Percentiles rank a stretch among this genome's conserved stretches.
Evolutionary conservation across 2,888 invertebrate species (phyloP).

Genomic region (Protodeltote pygarga): DNA sequence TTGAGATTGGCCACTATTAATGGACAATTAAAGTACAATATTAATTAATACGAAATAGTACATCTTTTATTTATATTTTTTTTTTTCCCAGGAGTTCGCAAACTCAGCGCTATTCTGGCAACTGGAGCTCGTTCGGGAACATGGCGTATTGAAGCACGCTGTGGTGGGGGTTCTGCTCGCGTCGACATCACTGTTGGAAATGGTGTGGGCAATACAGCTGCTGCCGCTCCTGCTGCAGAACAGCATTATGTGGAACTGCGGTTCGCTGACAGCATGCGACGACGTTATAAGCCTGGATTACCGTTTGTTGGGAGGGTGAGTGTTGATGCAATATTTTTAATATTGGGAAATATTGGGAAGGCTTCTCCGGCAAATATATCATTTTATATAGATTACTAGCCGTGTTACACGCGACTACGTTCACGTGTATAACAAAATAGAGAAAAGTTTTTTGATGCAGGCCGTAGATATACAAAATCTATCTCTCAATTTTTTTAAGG

Average conservation of each 20-base stretch:
- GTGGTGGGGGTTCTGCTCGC: slow-evolving; percentile 85
- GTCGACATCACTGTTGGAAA: slow-evolving; percentile 86
- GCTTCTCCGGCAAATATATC: no score
- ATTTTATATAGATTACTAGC: no score
- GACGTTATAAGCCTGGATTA: slow-evolving; percentile 89
- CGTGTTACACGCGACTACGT: no score
- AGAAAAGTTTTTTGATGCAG: no score
- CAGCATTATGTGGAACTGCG: slow-evolving; percentile 89
- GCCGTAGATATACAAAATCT: no score
- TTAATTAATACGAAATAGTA: no score
- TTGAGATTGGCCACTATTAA: no score
- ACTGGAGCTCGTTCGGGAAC: slow-evolving; percentile 85
- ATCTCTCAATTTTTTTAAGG: no score
- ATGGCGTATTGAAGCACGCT: slow-evolving; percentile 85
- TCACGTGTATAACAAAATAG: no score
- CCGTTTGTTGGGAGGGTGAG: slow-evolving; percentile 89
- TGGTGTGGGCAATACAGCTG: slow-evolving; percentile 69
- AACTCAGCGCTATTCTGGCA: slow-evolving; percentile 85
- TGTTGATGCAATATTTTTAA: slow-evolving; percentile 6
- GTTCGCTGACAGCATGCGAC: slow-evolving; percentile 89
- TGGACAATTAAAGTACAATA: no score
- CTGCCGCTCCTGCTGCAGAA: slow-evolving; percentile 89
- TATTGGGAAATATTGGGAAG: not conserved
- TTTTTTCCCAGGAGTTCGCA: slow-evolving; percentile 85
- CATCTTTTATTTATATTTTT: no score